phyloP scores from a whole-genome alignment of 2,888 invertebrate species.

The Nomada lathburiana region DNA sequence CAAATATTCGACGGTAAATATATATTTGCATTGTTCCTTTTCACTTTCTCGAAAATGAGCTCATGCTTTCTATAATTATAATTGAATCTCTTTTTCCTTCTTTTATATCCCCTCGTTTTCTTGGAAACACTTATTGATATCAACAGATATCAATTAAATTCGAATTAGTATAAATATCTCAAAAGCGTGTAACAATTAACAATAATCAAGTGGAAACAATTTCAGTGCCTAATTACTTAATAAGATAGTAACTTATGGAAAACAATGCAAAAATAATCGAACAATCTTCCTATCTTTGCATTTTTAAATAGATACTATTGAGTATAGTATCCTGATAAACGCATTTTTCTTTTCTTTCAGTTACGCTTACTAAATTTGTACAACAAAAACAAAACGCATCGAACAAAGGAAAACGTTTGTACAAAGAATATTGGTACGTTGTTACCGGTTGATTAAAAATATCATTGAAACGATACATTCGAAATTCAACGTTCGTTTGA shows the following conservation, averaged over 20 bases:
- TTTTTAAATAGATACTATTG: slow-evolving; percentile 9
- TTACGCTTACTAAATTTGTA: slow-evolving; percentile 44
- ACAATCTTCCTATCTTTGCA: slow-evolving; percentile 24
- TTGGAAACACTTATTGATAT: slow-evolving; percentile 38
- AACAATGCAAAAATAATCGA: slow-evolving; percentile 53
- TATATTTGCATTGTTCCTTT: slow-evolving; percentile 1
- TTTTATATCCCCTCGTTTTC: slow-evolving; percentile 19
- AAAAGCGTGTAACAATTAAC: slow-evolving; percentile 72
- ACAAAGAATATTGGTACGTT: slow-evolving; percentile 5
- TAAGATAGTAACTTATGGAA: slow-evolving; percentile 30
- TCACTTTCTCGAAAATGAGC: slow-evolving; percentile 1
- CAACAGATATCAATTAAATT: slow-evolving; percentile 54
- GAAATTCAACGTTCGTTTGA: slow-evolving; percentile 22
- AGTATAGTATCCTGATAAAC: slow-evolving; percentile 4
- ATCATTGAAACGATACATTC: slow-evolving; percentile 22
- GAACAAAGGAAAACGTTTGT: slow-evolving; percentile 1
- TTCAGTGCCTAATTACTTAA: slow-evolving; percentile 44
- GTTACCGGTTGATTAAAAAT: slow-evolving; percentile 12
- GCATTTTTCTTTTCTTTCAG: background rate
- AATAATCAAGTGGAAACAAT: slow-evolving; percentile 72
- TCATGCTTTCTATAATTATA: slow-evolving; percentile 2
- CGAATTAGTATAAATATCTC: slow-evolving; percentile 69
- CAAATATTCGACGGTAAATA: slow-evolving; percentile 24
- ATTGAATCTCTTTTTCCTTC: background rate
- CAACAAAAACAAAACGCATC: slow-evolving; percentile 41